A percentile compares a stretch with the other conserved stretches of the same genome.
Evolutionary conservation across 2,888 invertebrate genomes (phyloP).

Genomic region (Amphiduros pacificus): DNA sequence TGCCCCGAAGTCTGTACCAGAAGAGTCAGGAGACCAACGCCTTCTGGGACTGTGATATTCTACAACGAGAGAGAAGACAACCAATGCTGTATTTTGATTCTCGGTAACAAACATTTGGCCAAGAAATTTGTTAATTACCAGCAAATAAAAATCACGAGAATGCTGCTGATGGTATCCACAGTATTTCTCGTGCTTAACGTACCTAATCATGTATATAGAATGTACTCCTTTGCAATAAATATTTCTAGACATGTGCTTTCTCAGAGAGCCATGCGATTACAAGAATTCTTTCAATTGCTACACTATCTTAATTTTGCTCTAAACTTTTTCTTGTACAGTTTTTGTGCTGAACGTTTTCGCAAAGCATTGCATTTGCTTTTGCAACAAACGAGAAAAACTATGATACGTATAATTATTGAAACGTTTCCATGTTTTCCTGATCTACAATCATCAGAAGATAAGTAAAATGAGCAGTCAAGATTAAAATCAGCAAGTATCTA

Average conservation of each 20-base stretch:
- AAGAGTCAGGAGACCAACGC: neutral
- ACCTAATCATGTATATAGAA: constrained; percentile 20
- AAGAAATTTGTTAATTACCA: constrained; percentile 8
- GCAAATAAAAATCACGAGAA: constrained; percentile 21
- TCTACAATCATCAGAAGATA: too few relatives aligned
- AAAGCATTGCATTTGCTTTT: too few relatives aligned
- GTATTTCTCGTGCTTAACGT: constrained; percentile 23
- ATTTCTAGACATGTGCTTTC: neutral
- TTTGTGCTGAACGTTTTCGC: constrained; percentile 19
- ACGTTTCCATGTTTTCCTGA: too few relatives aligned
- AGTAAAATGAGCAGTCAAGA: too few relatives aligned
- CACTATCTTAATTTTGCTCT: constrained; percentile 25
- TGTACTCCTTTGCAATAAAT: constrained; percentile 21
- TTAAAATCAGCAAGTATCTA: too few relatives aligned
- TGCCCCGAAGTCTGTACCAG: too few relatives aligned
- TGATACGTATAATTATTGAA: too few relatives aligned
- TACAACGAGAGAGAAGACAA: neutral
- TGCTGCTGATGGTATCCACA: constrained; percentile 20
- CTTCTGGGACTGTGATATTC: neutral
- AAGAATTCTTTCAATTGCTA: constrained; percentile 21
- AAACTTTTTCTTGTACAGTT: constrained; percentile 24
- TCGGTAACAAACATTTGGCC: neutral
- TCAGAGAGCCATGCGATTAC: constrained; percentile 13
- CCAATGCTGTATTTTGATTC: too few relatives aligned
- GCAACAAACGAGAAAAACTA: too few relatives aligned